Conservation (phyloP, 2,113 vertebrate species). For the Dicrurus megarhynchus region DNA sequence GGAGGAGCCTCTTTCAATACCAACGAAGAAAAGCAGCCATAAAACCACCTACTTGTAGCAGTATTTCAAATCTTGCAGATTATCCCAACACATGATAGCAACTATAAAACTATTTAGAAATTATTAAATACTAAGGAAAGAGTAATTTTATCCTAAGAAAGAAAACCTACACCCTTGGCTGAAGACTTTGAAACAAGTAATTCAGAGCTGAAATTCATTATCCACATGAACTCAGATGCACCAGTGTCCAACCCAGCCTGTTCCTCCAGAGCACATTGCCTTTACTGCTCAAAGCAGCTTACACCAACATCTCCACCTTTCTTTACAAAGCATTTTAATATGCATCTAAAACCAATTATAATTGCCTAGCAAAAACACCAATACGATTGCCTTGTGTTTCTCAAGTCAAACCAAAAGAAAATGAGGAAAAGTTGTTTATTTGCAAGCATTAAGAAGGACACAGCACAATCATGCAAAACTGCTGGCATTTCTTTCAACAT, state of each 20-base stretch:
- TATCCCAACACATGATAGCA: neutral
- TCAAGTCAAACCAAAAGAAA: neutral
- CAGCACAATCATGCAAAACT: neutral
- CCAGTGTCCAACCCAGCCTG: neutral
- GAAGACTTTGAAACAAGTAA: neutral
- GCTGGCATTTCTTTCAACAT: neutral
- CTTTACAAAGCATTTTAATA: constrained; percentile 8
- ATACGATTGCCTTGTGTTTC: neutral
- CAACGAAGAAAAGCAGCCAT: neutral
- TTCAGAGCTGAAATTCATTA: neutral
- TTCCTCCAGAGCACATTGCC: neutral
- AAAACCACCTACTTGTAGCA: neutral
- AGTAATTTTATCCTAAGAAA: neutral
- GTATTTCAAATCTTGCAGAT: neutral
- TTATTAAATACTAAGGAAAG: neutral
- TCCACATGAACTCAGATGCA: neutral
- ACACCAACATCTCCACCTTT: neutral
- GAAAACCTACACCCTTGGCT: neutral
- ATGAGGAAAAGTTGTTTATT: neutral
- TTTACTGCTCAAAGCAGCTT: neutral
- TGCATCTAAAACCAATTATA: constrained; percentile 36
- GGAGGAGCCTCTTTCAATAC: neutral
- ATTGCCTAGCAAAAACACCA: neutral
- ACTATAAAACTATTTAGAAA: neutral
- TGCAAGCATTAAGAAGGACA: neutral